Percentiles rank a stretch among this genome's conserved stretches.
phyloP scores from a whole-genome alignment of 2,113 vertebrate species.

The Redunca redunca region DNA sequence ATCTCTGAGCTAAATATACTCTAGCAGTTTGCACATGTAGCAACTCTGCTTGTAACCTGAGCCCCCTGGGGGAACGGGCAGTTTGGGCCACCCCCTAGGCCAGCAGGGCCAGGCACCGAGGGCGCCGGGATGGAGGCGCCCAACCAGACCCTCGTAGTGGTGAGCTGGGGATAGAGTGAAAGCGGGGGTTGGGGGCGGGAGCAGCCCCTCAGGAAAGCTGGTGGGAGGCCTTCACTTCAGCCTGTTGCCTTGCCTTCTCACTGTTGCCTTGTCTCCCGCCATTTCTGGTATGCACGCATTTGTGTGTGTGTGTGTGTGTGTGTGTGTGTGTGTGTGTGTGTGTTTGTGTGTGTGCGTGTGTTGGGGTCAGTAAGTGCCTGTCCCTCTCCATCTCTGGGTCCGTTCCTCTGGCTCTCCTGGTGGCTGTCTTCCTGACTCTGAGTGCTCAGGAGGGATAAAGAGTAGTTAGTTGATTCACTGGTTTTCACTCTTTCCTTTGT shows the following conservation, averaged over 20 bases:
- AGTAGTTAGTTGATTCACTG: neutral
- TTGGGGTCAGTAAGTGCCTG: neutral
- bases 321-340: neutral
- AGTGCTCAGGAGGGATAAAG: neutral
- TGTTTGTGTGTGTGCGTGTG: neutral
- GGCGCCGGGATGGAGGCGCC: slow-evolving; percentile 86
- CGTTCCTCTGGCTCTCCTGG: neutral
- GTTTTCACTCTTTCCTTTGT: neutral
- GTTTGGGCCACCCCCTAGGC: slow-evolving; percentile 75
- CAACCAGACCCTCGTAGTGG: slow-evolving; percentile 85
- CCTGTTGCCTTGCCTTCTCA: neutral
- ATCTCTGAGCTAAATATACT: slow-evolving; percentile 94
- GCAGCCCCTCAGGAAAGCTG: neutral
- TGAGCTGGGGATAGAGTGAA: slow-evolving; percentile 79
- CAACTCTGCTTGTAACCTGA: slow-evolving; percentile 94
- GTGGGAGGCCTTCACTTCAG: neutral
- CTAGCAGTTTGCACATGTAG: slow-evolving; percentile 93
- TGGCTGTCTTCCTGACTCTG: neutral
- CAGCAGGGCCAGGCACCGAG: slow-evolving; percentile 77
- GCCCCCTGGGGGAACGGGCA: slow-evolving; percentile 82
- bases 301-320: no score
- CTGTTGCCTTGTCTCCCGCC: neutral
- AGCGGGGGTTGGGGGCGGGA: neutral
- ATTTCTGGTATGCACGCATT: neutral
- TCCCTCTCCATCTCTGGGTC: neutral